Evolutionary conservation across 2,888 invertebrate species (phyloP).

Genomic region (Pristionchus exspectatus): DNA sequence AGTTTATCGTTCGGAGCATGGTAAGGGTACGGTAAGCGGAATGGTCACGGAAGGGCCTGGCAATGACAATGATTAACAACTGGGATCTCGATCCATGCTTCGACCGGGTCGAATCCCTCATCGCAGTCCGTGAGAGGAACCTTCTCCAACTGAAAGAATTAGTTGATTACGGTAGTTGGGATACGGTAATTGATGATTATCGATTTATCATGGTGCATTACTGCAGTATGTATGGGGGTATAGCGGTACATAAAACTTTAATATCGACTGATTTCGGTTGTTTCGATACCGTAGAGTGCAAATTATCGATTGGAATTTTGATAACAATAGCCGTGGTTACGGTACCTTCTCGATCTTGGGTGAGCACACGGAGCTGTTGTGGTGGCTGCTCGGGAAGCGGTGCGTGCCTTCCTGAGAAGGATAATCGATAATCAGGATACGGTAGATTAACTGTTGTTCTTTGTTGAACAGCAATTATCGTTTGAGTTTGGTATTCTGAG

Average conservation of each 20-base stretch:
- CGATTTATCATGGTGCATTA: too few relatives aligned
- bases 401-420: conserved; percentile 3
- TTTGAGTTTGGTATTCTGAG: too few relatives aligned
- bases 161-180: not conserved
- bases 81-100: not conserved
- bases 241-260: too few relatives aligned
- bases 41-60: not conserved
- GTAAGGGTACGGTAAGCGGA: not conserved
- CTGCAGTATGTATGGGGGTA: too few relatives aligned
- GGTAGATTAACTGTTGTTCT: too few relatives aligned
- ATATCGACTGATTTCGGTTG: too few relatives aligned
- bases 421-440: too few relatives aligned
- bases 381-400: conserved; percentile 12
- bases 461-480: too few relatives aligned
- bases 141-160: conserved; percentile 13
- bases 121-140: conserved; percentile 6
- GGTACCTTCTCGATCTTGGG: conserved; percentile 29
- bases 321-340: not conserved
- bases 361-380: conserved; percentile 44
- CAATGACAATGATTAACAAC: not conserved
- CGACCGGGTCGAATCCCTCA: conserved; percentile 1
- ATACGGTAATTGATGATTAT: not conserved
- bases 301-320: not conserved
- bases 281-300: not conserved
- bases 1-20: too few relatives aligned